Conservation (phyloP, 35 echinoderm and acorn worm genomes). For the Apostichopus parvimensis region DNA sequence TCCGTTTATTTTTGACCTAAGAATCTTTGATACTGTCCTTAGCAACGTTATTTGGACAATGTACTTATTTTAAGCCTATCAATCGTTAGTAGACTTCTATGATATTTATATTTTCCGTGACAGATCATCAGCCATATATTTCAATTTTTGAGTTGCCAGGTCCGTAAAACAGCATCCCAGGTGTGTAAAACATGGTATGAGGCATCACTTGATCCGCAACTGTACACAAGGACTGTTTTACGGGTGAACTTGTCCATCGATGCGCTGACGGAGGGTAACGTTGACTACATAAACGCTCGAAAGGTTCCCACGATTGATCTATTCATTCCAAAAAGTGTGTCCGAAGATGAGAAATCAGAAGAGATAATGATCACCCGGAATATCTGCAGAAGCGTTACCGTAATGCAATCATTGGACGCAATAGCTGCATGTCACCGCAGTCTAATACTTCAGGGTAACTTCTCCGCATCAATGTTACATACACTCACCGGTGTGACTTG, state of each 20-base stretch:
- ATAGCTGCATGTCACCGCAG: neutral
- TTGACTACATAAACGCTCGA: neutral
- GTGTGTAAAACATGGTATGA: neutral
- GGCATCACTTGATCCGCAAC: neutral
- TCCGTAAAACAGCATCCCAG: neutral
- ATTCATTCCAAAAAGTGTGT: neutral
- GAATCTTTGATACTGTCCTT: too few species aligned
- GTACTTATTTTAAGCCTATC: too few species aligned
- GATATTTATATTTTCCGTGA: neutral
- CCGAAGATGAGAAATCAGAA: neutral
- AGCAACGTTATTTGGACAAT: too few species aligned
- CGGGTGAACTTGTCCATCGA: neutral
- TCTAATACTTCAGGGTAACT: neutral
- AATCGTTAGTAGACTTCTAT: too few species aligned
- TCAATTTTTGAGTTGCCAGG: neutral
- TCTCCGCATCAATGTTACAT: neutral
- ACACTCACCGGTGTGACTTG: neutral
- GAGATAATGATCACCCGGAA: neutral
- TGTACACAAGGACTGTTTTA: neutral
- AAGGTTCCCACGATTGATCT: neutral
- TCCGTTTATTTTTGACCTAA: too few species aligned
- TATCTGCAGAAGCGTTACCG: neutral
- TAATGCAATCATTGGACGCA: neutral
- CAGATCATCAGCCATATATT: neutral
- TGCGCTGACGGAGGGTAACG: neutral